Evolutionary conservation across 2,888 invertebrate species (phyloP).

Genomic region (Autographa gamma): DNA sequence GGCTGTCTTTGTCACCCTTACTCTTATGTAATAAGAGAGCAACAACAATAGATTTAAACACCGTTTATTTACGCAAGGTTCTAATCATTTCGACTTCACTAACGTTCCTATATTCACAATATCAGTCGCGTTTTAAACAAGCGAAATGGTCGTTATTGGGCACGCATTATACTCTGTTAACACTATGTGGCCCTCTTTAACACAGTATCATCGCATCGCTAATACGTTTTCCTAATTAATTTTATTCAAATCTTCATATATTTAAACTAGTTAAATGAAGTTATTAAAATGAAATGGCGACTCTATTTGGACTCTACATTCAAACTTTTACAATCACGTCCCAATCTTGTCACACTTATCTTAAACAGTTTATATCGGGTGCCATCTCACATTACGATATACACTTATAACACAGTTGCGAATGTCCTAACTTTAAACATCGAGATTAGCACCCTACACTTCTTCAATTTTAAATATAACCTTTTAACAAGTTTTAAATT

Average conservation of each 20-base stretch:
- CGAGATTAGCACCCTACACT: slow-evolving; percentile 57
- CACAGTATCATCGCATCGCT: neutral
- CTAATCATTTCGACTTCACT: slow-evolving; percentile 21
- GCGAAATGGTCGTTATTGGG: slow-evolving; percentile 25
- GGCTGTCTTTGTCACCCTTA: neutral
- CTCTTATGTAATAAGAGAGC: neutral
- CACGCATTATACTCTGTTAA: neutral
- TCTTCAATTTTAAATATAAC: slow-evolving; percentile 41
- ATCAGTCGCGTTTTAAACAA: slow-evolving; percentile 49
- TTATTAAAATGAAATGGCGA: slow-evolving; percentile 28
- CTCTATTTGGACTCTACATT: slow-evolving; percentile 12
- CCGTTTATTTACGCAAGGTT: neutral
- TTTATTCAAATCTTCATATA: slow-evolving; percentile 7
- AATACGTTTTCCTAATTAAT: slow-evolving; percentile 9
- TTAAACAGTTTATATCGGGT: slow-evolving; percentile 47
- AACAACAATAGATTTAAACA: neutral
- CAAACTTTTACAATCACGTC: slow-evolving; percentile 51
- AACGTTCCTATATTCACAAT: slow-evolving; percentile 45
- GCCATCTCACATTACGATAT: slow-evolving; percentile 38
- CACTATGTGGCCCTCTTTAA: neutral
- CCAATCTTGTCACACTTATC: slow-evolving; percentile 52
- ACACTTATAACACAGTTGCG: slow-evolving; percentile 29
- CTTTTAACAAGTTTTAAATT: slow-evolving; percentile 54
- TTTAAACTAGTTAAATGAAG: slow-evolving; percentile 12
- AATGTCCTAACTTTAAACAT: slow-evolving; percentile 33